phyloP scores from a whole-genome alignment of 1,140 invertebrate genomes.

The Gyrodactylus salaris region DNA sequence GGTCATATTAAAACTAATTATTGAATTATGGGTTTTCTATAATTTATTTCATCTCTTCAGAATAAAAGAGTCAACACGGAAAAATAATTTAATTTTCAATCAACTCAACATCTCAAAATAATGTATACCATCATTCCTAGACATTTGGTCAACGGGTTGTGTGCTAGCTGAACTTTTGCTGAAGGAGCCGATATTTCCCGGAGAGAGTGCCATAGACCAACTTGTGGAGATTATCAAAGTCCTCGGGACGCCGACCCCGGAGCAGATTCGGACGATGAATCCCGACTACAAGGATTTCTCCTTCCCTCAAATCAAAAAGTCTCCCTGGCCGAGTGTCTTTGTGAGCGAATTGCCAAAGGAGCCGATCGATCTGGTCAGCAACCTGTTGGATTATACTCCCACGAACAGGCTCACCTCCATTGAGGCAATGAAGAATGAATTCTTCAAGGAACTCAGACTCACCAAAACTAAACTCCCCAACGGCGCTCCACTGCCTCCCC shows the following conservation, averaged over 20 bases:
- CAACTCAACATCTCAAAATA: no score
- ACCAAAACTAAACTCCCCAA: conserved; percentile 9
- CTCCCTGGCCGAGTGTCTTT: conserved; percentile 5
- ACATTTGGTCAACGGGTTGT: conserved; percentile 95
- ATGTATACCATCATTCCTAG: no score
- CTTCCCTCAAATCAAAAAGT: conserved; percentile 8
- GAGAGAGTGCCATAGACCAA: conserved; percentile 92
- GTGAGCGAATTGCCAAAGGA: background rate
- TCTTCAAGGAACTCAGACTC: conserved; percentile 8
- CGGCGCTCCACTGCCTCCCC: conserved; percentile 8
- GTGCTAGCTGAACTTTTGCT: conserved; percentile 77
- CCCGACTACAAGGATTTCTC: conserved; percentile 10
- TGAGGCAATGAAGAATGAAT: conserved; percentile 7
- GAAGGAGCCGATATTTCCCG: conserved; percentile 93
- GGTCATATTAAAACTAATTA: no score
- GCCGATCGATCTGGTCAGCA: conserved; percentile 7
- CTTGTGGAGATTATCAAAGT: conserved; percentile 99
- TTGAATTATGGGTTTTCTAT: no score
- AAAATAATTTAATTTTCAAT: no score
- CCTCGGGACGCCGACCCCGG: conserved; percentile 51
- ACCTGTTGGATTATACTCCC: conserved; percentile 9
- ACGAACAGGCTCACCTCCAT: conserved; percentile 6
- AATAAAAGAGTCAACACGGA: no score
- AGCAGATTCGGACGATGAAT: conserved; percentile 10
- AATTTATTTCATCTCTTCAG: no score